A percentile compares a stretch with the other conserved stretches of the same genome.
Conservation (phyloP, 2,797 vertebrate species). For the Bryconaethiops microstoma region DNA sequence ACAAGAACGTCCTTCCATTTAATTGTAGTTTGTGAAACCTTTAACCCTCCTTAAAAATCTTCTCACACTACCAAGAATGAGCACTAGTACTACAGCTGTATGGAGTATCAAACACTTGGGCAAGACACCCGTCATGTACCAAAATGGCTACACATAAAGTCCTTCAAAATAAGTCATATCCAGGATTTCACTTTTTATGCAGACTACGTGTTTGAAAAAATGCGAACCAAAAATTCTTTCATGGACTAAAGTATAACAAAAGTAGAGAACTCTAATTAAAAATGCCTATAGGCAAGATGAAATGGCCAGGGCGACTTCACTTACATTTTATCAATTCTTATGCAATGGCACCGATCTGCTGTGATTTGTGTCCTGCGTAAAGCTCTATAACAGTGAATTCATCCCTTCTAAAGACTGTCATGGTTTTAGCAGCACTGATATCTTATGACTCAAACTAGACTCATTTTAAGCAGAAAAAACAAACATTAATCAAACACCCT, state of each 20-base stretch:
- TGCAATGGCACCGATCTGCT: slow-evolving; percentile 9
- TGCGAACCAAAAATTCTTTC: not conserved
- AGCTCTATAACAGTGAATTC: slow-evolving; percentile 1
- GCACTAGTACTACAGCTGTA: slow-evolving; percentile 20
- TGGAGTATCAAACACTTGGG: slow-evolving; percentile 8
- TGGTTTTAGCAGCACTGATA: slow-evolving; percentile 28
- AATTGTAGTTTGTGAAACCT: slow-evolving; percentile 10
- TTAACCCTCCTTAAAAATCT: slow-evolving; percentile 8
- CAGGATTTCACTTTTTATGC: not conserved
- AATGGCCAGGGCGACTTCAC: not conserved
- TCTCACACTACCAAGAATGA: slow-evolving; percentile 1
- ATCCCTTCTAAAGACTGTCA: not conserved
- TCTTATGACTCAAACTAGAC: not conserved
- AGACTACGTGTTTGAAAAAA: slow-evolving; percentile 29
- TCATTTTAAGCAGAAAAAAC: slow-evolving; percentile 14
- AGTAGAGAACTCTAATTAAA: slow-evolving; percentile 6
- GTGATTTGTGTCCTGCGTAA: slow-evolving; percentile 12
- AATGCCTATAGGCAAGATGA: not conserved
- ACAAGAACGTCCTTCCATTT: slow-evolving; percentile 9
- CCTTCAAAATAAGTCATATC: not conserved
- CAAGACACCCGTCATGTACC: not conserved
- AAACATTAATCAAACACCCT: not conserved
- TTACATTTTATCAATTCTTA: not conserved
- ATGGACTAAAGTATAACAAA: not conserved
- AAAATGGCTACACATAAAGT: slow-evolving; percentile 7